A percentile compares a stretch with the other conserved stretches of the same genome.
These are phyloP conservation scores for Hypolimnas misippus DNA, from an alignment of 2,888 invertebrate genomes.

Conservation along the genomic window DNA sequence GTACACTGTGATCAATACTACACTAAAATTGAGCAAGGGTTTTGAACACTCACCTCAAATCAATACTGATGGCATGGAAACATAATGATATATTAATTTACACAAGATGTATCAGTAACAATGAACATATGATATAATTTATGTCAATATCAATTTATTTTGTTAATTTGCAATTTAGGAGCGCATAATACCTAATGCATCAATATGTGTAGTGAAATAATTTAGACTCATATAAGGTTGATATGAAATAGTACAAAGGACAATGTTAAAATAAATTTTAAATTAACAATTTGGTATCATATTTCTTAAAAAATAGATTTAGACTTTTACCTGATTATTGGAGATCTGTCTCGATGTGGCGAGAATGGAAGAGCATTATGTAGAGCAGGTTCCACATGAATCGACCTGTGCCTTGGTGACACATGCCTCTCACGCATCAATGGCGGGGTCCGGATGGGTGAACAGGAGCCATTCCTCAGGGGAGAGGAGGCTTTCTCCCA, in stretches of 20 bases:
- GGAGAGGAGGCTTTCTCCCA: conserved; percentile 84
- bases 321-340: conserved; percentile 59
- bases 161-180: not conserved
- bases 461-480: conserved; percentile 82
- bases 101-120: not conserved
- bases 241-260: too few species aligned
- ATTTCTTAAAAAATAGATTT: not conserved
- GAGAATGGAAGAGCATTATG: conserved; percentile 68
- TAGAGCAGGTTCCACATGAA: conserved; percentile 58
- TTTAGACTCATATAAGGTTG: too few species aligned
- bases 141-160: not conserved
- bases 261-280: too few species aligned
- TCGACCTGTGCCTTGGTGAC: conserved; percentile 59
- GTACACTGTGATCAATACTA: too few species aligned
- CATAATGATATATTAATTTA: conserved; percentile 31
- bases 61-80: conserved; percentile 50
- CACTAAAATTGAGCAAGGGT: too few species aligned
- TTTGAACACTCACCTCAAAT: conserved; percentile 50
- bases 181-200: too few species aligned
- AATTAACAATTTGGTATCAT: too few species aligned
- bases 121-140: not conserved
- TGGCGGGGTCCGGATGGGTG: conserved; percentile 85
- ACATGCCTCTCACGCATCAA: conserved; percentile 58
- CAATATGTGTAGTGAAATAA: too few species aligned
- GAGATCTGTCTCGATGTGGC: conserved; percentile 73